phyloP scores from a whole-genome alignment of 2,113 vertebrate genomes.

The Pavo muticus region DNA sequence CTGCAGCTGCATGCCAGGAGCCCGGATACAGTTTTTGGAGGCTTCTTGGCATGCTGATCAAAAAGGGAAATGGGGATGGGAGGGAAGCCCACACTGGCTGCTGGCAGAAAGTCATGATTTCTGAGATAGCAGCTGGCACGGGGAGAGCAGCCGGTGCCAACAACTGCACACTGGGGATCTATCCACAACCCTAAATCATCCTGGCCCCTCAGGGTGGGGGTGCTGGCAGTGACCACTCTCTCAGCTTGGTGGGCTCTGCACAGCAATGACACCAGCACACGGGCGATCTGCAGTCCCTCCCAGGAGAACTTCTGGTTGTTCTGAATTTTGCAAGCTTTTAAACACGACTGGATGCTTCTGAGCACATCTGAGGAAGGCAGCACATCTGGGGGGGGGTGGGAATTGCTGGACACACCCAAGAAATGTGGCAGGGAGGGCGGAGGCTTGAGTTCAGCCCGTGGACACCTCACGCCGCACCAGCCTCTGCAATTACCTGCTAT shows the following conservation, averaged over 20 bases:
- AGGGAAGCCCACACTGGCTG: not conserved
- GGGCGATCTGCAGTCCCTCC: too few species aligned
- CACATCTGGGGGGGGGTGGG: too few species aligned
- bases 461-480: not conserved
- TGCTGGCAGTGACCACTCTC: rapidly evolving
- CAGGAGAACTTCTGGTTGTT: too few species aligned
- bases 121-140: not conserved
- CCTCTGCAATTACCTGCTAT: rapidly evolving
- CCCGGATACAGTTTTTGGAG: not conserved
- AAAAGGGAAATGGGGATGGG: not conserved
- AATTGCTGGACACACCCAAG: rapidly evolving
- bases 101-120: not conserved
- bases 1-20: not conserved
- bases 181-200: too few species aligned
- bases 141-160: constrained; percentile 2
- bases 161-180: too few species aligned
- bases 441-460: not conserved
- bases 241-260: rapidly evolving
- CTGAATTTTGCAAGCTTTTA: too few species aligned
- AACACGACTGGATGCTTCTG: too few species aligned
- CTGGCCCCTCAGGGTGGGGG: not conserved
- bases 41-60: not conserved
- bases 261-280: rapidly evolving
- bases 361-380: too few species aligned
- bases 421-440: rapidly evolving